phyloP scores from a whole-genome alignment of 2,797 vertebrate genomes.

The Melanogrammus aeglefinus region DNA sequence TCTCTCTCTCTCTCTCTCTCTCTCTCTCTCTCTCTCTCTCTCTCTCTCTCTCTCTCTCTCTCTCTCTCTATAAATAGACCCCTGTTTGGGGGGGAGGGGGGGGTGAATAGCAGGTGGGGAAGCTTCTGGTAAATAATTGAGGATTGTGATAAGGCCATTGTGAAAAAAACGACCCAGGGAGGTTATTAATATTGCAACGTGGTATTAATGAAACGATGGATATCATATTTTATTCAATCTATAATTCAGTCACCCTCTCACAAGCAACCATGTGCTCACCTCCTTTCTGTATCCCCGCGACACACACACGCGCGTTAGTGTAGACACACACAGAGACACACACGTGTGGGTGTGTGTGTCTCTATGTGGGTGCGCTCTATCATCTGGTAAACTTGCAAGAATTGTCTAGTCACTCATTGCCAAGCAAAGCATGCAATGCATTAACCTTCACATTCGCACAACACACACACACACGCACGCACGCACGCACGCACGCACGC shows the following conservation, averaged over 20 bases:
- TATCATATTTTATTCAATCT: slow-evolving; percentile 56
- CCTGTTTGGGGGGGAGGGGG: too few relatives aligned
- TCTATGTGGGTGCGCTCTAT: neutral
- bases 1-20: too few relatives aligned
- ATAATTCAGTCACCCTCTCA: slow-evolving; percentile 53
- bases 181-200: slow-evolving; percentile 50
- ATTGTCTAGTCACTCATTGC: neutral
- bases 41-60: too few relatives aligned
- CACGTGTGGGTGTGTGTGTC: slow-evolving; percentile 5
- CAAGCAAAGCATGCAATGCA: neutral
- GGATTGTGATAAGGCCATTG: neutral
- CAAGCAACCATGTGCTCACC: slow-evolving; percentile 20
- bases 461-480: too few relatives aligned
- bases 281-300: slow-evolving; percentile 16
- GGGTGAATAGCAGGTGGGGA: neutral
- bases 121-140: neutral
- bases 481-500: neutral
- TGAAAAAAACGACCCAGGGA: slow-evolving; percentile 19
- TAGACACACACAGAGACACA: slow-evolving; percentile 9
- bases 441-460: too few relatives aligned
- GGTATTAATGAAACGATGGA: slow-evolving; percentile 50
- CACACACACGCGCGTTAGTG: neutral
- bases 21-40: too few relatives aligned
- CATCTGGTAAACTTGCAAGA: neutral
- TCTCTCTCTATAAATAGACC: neutral